Evolutionary conservation across 2,113 vertebrate species (phyloP).

Genomic region (Cathartes aura): DNA sequence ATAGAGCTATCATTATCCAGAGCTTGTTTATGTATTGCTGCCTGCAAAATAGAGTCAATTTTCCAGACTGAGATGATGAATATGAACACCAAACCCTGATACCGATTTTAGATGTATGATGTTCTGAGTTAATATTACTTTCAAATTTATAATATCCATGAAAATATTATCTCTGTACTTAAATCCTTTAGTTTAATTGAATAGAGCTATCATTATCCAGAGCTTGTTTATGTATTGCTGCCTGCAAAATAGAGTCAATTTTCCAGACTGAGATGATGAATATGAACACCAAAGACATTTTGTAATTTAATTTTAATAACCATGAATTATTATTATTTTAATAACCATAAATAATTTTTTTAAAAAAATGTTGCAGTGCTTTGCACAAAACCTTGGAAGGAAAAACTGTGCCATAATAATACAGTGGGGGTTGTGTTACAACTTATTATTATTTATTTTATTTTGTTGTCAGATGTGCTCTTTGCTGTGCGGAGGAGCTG

Average conservation of each 20-base stretch:
- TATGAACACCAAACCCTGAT: not conserved
- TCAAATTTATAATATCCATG: conserved; percentile 12
- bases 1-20: not conserved
- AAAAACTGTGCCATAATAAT: not conserved
- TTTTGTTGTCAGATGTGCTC: not conserved
- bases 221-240: conserved; percentile 31
- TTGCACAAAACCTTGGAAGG: not conserved
- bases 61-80: conserved; percentile 3
- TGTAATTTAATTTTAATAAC: conserved; percentile 39
- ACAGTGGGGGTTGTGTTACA: not conserved
- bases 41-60: conserved; percentile 29
- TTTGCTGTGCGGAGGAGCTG: not conserved
- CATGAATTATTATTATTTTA: not conserved
- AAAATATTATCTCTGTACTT: conserved; percentile 15
- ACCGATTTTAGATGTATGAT: not conserved
- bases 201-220: not conserved
- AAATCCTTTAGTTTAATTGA: conserved; percentile 38
- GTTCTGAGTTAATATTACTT: not conserved
- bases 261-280: conserved; percentile 3
- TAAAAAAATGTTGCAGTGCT: not conserved
- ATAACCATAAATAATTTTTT: not conserved
- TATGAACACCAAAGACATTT: not conserved
- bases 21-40: conserved; percentile 31
- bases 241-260: conserved; percentile 29
- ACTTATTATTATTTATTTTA: not conserved